These are phyloP conservation scores for Echeneis naucrates DNA, from an alignment of 2,797 vertebrate species.

Conservation along the genomic window DNA sequence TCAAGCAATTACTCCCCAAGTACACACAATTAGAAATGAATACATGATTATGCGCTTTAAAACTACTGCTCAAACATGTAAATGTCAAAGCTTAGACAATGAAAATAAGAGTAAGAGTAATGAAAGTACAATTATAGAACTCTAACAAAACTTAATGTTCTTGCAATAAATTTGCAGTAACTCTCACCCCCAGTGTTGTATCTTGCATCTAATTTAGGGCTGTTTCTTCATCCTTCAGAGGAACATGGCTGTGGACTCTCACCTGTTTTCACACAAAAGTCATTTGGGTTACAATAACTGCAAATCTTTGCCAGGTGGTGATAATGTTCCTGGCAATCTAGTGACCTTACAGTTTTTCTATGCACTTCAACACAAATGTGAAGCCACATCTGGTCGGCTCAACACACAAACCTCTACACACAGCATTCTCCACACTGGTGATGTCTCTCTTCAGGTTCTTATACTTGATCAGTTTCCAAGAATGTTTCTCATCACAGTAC, in stretches of 20 bases:
- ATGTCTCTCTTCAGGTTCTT: neutral
- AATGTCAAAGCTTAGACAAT: neutral
- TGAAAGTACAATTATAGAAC: neutral
- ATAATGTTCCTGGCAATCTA: slow-evolving; percentile 67
- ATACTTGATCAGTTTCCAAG: neutral
- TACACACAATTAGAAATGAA: neutral
- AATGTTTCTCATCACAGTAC: neutral
- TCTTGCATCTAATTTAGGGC: neutral
- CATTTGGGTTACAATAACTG: slow-evolving; percentile 70
- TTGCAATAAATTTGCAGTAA: too few species aligned
- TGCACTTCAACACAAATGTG: slow-evolving; percentile 47
- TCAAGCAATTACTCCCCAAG: neutral
- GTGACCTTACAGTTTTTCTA: slow-evolving; percentile 64
- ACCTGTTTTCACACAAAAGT: slow-evolving; percentile 42
- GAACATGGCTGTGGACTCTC: slow-evolving; percentile 37
- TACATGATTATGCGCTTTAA: neutral
- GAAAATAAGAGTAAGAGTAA: too few species aligned
- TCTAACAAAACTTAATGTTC: neutral
- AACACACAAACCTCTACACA: slow-evolving; percentile 47
- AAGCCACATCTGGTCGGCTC: slow-evolving; percentile 27
- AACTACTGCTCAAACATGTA: neutral
- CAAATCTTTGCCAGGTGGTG: slow-evolving; percentile 67
- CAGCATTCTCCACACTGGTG: neutral
- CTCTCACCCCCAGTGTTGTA: neutral
- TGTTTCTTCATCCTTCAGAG: slow-evolving; percentile 19